These are phyloP conservation scores for Leptodactylus fallax DNA, from an alignment of 2,797 vertebrate genomes.

Conservation along the genomic window DNA sequence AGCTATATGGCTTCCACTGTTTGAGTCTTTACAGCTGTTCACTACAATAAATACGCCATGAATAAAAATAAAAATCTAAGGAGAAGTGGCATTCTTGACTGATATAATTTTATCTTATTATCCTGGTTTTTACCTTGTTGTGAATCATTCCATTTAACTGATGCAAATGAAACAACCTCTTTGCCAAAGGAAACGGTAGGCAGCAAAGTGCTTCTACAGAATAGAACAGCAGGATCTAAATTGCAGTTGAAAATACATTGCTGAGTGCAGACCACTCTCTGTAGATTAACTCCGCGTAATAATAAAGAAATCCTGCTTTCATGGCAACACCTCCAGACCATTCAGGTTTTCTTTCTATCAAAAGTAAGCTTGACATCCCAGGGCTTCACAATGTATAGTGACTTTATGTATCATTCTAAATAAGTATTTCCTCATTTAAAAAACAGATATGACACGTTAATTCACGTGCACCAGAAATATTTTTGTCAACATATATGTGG, in stretches of 20 bases:
- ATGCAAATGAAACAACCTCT: conserved; percentile 52
- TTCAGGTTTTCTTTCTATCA: conserved; percentile 14
- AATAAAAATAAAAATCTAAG: conserved; percentile 47
- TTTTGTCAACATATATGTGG: neutral
- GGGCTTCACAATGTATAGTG: neutral
- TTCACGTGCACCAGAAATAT: neutral
- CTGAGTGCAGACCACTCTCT: conserved; percentile 6
- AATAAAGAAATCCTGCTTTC: conserved; percentile 9
- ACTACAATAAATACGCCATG: conserved; percentile 26
- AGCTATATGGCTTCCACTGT: neutral
- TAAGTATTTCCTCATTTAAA: neutral
- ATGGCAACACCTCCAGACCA: neutral
- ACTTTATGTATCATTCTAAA: neutral
- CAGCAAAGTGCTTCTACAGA: conserved; percentile 39
- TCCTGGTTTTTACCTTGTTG: conserved; percentile 36
- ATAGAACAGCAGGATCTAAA: conserved; percentile 55
- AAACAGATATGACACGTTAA: neutral
- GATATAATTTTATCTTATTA: conserved; percentile 45
- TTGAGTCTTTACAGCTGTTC: neutral
- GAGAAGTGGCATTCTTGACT: conserved; percentile 33
- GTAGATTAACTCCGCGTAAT: conserved; percentile 6
- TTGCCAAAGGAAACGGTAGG: conserved; percentile 33
- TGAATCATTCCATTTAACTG: conserved; percentile 53
- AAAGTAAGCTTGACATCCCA: neutral
- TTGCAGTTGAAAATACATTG: conserved; percentile 23